Evolutionary conservation across 1,140 invertebrate genomes (phyloP).

Genomic region (Phymorhynchus buccinoides): DNA sequence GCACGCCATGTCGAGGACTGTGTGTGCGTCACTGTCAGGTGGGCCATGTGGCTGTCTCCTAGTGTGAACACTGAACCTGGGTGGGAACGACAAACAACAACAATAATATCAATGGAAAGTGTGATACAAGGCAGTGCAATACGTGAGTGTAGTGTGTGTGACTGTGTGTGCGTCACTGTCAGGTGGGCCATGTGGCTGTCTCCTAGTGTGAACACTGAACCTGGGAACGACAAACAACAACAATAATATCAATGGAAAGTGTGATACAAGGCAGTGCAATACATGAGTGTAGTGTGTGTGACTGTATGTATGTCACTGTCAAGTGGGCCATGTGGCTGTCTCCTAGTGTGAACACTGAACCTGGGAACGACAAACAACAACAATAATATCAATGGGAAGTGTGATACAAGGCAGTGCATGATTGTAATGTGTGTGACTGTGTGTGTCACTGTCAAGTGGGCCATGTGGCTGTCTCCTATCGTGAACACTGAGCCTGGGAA

Average conservation of each 20-base stretch:
- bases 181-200: background rate
- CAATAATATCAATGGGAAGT: no score
- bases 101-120: no score
- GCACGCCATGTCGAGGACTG: background rate
- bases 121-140: no score
- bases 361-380: background rate
- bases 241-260: no score
- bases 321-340: background rate
- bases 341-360: background rate
- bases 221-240: background rate
- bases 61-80: background rate
- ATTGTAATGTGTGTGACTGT: no score
- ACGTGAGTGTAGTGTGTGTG: background rate
- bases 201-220: background rate
- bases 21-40: background rate
- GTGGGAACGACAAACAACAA: background rate
- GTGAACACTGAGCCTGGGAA: background rate
- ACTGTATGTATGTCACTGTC: no score
- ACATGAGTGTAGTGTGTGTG: no score
- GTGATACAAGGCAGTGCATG: no score
- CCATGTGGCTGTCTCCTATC: background rate
- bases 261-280: no score
- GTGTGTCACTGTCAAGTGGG: background rate
- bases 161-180: background rate
- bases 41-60: background rate